These are phyloP conservation scores for Catocala nupta DNA, from an alignment of 2,888 invertebrate species.

Conservation along the genomic window DNA sequence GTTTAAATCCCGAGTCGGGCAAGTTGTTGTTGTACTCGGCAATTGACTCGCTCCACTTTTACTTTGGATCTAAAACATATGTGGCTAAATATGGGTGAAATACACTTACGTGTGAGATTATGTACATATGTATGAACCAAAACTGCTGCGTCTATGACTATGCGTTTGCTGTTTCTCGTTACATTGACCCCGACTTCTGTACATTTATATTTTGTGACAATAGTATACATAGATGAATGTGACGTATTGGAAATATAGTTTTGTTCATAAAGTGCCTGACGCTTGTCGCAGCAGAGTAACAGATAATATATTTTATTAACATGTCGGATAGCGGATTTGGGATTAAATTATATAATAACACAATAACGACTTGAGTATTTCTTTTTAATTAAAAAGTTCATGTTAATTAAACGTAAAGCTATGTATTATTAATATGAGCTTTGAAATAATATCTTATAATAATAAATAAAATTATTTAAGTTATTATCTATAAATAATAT, in stretches of 20 bases:
- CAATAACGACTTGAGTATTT: constrained; percentile 32
- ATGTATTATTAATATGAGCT: neutral
- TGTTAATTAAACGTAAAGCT: constrained; percentile 8
- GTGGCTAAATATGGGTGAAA: no score
- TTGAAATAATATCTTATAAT: neutral
- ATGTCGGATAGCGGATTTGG: constrained; percentile 29
- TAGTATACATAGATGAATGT: neutral
- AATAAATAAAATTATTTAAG: constrained; percentile 15
- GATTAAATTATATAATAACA: constrained; percentile 26
- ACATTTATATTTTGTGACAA: no score
- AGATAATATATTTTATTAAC: constrained; percentile 21
- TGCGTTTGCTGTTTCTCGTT: no score
- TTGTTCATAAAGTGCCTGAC: constrained; percentile 26
- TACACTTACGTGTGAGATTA: no score
- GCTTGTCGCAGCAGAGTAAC: constrained; percentile 12
- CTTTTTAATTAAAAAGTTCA: constrained; percentile 16
- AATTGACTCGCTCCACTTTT: no score
- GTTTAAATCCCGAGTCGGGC: no score
- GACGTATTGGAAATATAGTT: neutral
- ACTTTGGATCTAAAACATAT: no score
- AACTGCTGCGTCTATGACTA: no score
- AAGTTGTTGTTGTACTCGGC: no score
- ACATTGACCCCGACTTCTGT: no score
- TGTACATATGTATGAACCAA: no score
- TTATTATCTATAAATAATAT: constrained; percentile 30